A percentile compares a stretch with the other conserved stretches of the same genome.
phyloP scores from a whole-genome alignment of 2,797 vertebrate species.

The Chelon auratus region DNA sequence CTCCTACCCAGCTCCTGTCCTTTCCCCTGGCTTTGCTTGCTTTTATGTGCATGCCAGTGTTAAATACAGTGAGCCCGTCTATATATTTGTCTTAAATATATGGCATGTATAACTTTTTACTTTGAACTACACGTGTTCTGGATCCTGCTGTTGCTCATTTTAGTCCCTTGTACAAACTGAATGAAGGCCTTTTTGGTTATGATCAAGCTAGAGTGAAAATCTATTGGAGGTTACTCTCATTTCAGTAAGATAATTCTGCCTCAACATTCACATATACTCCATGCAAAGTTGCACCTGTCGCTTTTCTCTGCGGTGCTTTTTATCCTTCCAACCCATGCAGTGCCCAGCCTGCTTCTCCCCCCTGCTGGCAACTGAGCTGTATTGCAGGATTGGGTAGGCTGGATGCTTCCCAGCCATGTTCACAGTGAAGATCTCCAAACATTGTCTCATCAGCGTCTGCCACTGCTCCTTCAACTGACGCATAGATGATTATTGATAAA shows the following conservation, averaged over 20 bases:
- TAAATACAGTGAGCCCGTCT: conserved; percentile 36
- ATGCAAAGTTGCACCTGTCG: conserved; percentile 62
- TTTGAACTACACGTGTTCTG: conserved; percentile 70
- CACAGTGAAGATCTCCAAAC: conserved; percentile 74
- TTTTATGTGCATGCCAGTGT: conserved; percentile 72
- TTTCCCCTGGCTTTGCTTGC: conserved; percentile 77
- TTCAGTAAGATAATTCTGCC: conserved; percentile 29
- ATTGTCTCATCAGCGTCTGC: conserved; percentile 59
- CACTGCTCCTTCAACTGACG: conserved; percentile 16
- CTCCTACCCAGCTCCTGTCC: conserved; percentile 52
- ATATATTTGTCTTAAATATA: conserved; percentile 46
- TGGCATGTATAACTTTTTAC: conserved; percentile 18
- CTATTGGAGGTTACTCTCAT: conserved; percentile 20
- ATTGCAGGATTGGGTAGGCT: conserved; percentile 73
- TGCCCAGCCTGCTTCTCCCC: conserved; percentile 73
- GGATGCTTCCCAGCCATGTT: conserved; percentile 77
- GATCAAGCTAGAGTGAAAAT: not conserved
- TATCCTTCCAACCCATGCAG: conserved; percentile 89
- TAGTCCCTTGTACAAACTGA: conserved; percentile 4
- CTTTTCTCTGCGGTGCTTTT: conserved; percentile 76
- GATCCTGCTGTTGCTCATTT: conserved; percentile 76
- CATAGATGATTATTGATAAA: not conserved
- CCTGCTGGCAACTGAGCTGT: conserved; percentile 65
- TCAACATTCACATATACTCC: conserved; percentile 44
- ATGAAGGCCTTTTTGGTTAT: conserved; percentile 8